Conservation (phyloP, 2,888 invertebrate genomes). For the Parnassius smintheus region DNA sequence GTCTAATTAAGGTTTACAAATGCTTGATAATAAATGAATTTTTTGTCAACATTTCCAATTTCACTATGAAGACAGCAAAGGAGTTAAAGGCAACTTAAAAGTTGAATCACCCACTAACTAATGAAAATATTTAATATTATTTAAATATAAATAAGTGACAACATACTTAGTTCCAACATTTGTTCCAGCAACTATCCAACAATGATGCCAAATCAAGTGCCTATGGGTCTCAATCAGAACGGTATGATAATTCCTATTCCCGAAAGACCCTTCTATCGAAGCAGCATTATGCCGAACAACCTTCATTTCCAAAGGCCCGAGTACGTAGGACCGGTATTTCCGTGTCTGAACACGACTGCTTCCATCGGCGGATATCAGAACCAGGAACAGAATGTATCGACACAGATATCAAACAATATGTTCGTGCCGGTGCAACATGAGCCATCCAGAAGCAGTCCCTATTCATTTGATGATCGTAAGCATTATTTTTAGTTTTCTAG, state of each 20-base stretch:
- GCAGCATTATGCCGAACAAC: slow-evolving; percentile 35
- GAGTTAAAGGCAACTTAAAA: no score
- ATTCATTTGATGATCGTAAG: slow-evolving; percentile 45
- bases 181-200: slow-evolving; percentile 37
- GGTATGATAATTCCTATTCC: slow-evolving; percentile 42
- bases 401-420: slow-evolving; percentile 34
- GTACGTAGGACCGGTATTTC: slow-evolving; percentile 34
- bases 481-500: slow-evolving; percentile 11
- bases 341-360: slow-evolving; percentile 28
- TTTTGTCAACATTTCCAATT: no score
- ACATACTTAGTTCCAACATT: background rate
- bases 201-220: slow-evolving; percentile 34
- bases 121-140: no score
- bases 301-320: slow-evolving; percentile 37
- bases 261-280: slow-evolving; percentile 42
- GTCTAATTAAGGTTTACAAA: no score
- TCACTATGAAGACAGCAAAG: no score
- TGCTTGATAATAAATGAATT: no score
- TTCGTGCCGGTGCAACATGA: slow-evolving; percentile 42
- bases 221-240: slow-evolving; percentile 27
- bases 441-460: slow-evolving; percentile 39
- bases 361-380: slow-evolving; percentile 28
- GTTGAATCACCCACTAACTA: no score
- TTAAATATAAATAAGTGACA: no score
- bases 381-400: slow-evolving; percentile 31